phyloP scores from a whole-genome alignment of 2,113 vertebrate species.

The Seriola aureovittata region DNA sequence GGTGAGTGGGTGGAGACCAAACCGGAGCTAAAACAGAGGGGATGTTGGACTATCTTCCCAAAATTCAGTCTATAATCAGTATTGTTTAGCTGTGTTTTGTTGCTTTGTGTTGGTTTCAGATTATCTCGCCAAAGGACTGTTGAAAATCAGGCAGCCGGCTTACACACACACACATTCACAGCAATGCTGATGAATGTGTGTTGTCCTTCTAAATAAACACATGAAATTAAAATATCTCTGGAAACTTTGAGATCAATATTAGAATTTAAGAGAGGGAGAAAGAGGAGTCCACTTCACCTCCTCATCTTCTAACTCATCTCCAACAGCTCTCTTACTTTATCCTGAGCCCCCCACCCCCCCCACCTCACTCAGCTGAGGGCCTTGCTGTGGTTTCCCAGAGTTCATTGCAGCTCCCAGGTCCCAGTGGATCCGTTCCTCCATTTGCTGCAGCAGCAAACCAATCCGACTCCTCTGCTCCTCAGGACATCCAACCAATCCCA shows the following conservation, averaged over 20 bases:
- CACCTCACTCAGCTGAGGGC: background rate
- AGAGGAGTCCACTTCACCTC: background rate
- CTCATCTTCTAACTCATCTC: background rate
- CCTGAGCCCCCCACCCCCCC: background rate
- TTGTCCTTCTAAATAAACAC: background rate
- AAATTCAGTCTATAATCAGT: background rate
- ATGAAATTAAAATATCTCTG: background rate
- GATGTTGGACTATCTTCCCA: no score
- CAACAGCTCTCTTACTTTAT: background rate
- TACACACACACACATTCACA: no score
- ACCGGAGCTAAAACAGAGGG: no score
- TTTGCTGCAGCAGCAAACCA: conserved; percentile 61
- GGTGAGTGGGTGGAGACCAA: no score
- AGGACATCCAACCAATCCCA: conserved; percentile 59
- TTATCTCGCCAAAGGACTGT: background rate
- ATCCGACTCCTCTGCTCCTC: conserved; percentile 40
- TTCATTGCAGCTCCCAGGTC: conserved; percentile 61
- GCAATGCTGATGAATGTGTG: background rate
- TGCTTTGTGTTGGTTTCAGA: background rate
- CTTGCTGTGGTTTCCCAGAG: conserved; percentile 56
- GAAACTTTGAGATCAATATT: background rate
- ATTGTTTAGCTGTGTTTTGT: background rate
- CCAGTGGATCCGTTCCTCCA: conserved; percentile 56
- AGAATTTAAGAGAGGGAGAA: background rate
- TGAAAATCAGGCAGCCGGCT: background rate